A percentile compares a stretch with the other conserved stretches of the same genome.
Conservation (phyloP, 2,888 invertebrate genomes). For the Ellobium chinense region DNA sequence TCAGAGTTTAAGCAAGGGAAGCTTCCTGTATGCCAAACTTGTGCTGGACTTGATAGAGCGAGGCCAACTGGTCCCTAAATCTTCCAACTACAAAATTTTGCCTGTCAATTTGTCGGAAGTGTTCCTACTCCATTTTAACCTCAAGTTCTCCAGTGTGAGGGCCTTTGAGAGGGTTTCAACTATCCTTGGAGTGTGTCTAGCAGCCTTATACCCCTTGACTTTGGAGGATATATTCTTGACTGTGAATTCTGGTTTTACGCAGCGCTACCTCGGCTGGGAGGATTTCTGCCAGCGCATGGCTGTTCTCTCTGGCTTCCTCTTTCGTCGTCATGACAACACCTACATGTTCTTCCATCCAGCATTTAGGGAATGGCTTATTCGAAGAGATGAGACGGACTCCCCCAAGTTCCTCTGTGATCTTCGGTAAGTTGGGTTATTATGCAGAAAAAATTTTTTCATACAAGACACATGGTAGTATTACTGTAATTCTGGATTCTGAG, state of each 20-base stretch:
- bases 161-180: slow-evolving; percentile 92
- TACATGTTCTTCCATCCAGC: slow-evolving; percentile 99
- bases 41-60: slow-evolving; percentile 94
- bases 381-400: slow-evolving; percentile 86
- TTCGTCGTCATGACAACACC: slow-evolving; percentile 93
- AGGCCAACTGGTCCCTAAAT: slow-evolving; percentile 95
- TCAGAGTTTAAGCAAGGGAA: slow-evolving; percentile 90
- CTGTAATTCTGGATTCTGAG: neutral
- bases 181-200: slow-evolving; percentile 92
- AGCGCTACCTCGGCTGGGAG: slow-evolving; percentile 91
- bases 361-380: slow-evolving; percentile 97
- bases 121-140: slow-evolving; percentile 93
- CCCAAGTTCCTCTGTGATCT: slow-evolving; percentile 96
- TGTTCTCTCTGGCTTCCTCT: slow-evolving; percentile 90
- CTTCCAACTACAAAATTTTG: slow-evolving; percentile 90
- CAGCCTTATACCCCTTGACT: slow-evolving; percentile 93
- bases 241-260: slow-evolving; percentile 90
- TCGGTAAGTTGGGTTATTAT: slow-evolving; percentile 80
- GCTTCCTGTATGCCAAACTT: slow-evolving; percentile 94
- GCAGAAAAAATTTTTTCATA: no score
- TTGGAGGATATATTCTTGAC: slow-evolving; percentile 95
- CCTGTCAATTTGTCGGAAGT: slow-evolving; percentile 81
- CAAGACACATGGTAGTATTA: neutral
- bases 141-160: slow-evolving; percentile 91
- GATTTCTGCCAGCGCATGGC: slow-evolving; percentile 94